Base-by-base conservation (phyloP, 2,797 vertebrate genomes). In the Lerista edwardsae region DNA sequence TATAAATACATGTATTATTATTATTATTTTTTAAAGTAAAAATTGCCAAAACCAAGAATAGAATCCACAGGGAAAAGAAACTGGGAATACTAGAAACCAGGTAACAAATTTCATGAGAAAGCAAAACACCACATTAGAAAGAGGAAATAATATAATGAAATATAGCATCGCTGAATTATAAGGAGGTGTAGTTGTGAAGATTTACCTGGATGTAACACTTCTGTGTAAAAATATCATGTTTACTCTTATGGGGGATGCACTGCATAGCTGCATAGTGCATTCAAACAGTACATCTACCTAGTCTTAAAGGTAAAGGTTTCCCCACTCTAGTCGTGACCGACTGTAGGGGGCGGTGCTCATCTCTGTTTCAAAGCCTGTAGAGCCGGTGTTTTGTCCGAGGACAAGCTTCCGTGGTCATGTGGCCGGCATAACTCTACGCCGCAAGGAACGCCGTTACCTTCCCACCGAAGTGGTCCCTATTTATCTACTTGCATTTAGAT, bases 21-120 rank as follows among this genome's bases (percentile, higher is more conserved):
- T n/a, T n/a, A n/a, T n/a, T n/a, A n/a, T n/a, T n/a, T n/a, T n/a
- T n/a, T n/a, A n/a, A n/a, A n/a, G n/a, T n/a, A 91, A 88, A 65
- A 90, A 87, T 67, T 83, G 91, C 85, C 81, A 87, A 91, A 93
- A 84, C 7, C 31, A 68, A 86, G 75, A 79, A 91, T 75, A 88
- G 89, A 29, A 61, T 57, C 59, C 75, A 47, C 65, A 87, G 85
- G 91, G 55, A 82, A 84, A 79, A 72, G 59, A 80, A 90, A 75
- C 61, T 67, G 75, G 21, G 89, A 73, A 91, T 87, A 79, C 31
- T 41, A 62, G 6, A 36, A 27, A 57, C 8, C 6, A 27, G 39
- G 79, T 47, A 27, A 87, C 88, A 91, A 92, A 91, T 91, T 9
- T 77, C 23, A 51, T 84, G 84, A 91, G 77, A 88, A 90, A 82